phyloP scores from a whole-genome alignment of 1,140 invertebrate species.

The Bilobella aurantiaca region DNA sequence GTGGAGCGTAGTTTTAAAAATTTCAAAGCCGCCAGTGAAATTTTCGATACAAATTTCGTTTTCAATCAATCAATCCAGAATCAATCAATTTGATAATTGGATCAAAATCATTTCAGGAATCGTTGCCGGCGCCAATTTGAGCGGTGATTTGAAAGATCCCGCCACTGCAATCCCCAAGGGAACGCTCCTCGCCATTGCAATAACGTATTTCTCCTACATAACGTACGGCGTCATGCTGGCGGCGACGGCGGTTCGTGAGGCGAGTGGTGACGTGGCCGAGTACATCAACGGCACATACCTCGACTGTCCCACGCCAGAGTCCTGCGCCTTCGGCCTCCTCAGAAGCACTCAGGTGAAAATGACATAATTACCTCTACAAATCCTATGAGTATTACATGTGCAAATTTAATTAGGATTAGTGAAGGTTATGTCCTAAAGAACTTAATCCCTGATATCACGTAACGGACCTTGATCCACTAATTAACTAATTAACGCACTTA shows the following conservation, averaged over 20 bases:
- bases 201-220: conserved; percentile 48
- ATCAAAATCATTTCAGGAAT: conserved; percentile 40
- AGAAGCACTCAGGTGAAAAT: conserved; percentile 34
- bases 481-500: neutral
- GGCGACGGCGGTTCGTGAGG: conserved; percentile 40
- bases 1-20: no score
- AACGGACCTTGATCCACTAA: no score
- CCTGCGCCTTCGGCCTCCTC: conserved; percentile 42
- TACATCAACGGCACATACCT: conserved; percentile 19
- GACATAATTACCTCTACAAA: no score
- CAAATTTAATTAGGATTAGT: no score
- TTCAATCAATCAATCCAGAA: no score
- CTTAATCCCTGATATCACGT: no score
- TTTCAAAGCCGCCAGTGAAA: no score
- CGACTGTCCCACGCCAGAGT: neutral
- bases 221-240: conserved; percentile 45
- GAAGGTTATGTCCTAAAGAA: no score
- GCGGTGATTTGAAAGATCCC: conserved; percentile 46
- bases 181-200: conserved; percentile 45
- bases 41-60: no score
- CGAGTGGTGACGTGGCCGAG: conserved; percentile 39
- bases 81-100: no score
- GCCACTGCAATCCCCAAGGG: conserved; percentile 45
- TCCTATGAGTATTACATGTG: no score
- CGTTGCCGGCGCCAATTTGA: conserved; percentile 54